A percentile compares a stretch with the other conserved stretches of the same genome.
Conservation (phyloP, 1,140 invertebrate species). For the Phymorhynchus buccinoides region DNA sequence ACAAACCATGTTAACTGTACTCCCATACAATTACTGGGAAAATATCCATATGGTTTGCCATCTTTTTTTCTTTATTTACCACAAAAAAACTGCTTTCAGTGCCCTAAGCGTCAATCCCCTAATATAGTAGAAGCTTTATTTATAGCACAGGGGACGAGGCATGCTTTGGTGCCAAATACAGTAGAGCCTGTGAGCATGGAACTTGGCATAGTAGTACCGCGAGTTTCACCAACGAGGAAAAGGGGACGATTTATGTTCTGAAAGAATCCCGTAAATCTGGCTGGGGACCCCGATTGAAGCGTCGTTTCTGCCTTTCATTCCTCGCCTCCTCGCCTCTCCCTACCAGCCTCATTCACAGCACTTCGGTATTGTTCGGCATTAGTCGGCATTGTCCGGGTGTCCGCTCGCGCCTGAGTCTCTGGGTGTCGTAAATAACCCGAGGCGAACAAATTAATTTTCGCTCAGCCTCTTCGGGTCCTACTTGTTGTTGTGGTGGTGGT, state of each 20-base stretch:
- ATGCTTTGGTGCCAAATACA: too few species aligned
- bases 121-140: too few species aligned
- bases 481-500: too few species aligned
- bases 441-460: constrained; percentile 8
- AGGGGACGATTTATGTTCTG: neutral
- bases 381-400: neutral
- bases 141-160: too few species aligned
- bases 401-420: neutral
- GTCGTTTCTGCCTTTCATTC: constrained; percentile 7
- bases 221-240: neutral
- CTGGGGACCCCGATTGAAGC: neutral
- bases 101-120: too few species aligned
- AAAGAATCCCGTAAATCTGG: constrained; percentile 2
- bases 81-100: too few species aligned
- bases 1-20: too few species aligned
- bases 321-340: neutral
- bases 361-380: neutral
- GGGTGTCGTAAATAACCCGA: neutral
- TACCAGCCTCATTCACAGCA: neutral
- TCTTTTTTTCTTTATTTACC: too few species aligned
- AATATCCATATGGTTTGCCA: too few species aligned
- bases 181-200: too few species aligned
- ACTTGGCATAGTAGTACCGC: neutral
- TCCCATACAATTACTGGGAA: too few species aligned
- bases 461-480: too few species aligned